phyloP scores from a whole-genome alignment of 2,797 vertebrate species.

The Anomalospiza imberbis region DNA sequence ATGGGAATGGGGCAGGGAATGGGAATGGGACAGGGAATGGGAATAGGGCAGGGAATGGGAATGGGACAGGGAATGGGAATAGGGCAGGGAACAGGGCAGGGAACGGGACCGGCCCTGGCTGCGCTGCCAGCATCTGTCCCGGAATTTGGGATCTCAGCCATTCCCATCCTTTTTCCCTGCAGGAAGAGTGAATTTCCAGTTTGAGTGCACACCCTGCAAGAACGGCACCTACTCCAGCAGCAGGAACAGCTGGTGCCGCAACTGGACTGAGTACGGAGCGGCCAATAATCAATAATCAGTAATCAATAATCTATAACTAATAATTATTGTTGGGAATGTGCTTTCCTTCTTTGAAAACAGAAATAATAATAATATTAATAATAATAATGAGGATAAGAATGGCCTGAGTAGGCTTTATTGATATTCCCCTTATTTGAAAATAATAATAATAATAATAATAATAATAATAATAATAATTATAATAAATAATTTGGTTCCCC shows the following conservation, averaged over 20 bases:
- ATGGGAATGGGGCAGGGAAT: no score
- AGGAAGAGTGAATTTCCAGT: constrained; percentile 24
- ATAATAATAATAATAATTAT: no score
- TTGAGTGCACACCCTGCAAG: constrained; percentile 55
- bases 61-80: no score
- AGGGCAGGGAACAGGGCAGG: no score
- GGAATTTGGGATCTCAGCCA: neutral
- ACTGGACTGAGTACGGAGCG: constrained; percentile 64
- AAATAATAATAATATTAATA: neutral
- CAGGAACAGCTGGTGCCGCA: constrained; percentile 44
- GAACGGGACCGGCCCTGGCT: neutral
- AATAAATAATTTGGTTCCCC: no score
- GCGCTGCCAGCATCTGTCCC: neutral
- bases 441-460: no score
- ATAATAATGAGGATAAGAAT: neutral
- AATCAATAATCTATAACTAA: neutral
- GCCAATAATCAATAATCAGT: neutral
- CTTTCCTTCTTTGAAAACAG: neutral
- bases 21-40: neutral
- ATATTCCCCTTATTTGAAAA: neutral
- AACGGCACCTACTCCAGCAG: constrained; percentile 51
- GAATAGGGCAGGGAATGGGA: no score
- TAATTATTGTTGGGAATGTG: neutral
- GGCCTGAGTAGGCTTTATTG: neutral
- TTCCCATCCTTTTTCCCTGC: neutral